A percentile compares a stretch with the other conserved stretches of the same genome.
These are phyloP conservation scores for Tretioscincus oriximinensis DNA, from an alignment of 2,113 vertebrate genomes.

Conservation along the genomic window DNA sequence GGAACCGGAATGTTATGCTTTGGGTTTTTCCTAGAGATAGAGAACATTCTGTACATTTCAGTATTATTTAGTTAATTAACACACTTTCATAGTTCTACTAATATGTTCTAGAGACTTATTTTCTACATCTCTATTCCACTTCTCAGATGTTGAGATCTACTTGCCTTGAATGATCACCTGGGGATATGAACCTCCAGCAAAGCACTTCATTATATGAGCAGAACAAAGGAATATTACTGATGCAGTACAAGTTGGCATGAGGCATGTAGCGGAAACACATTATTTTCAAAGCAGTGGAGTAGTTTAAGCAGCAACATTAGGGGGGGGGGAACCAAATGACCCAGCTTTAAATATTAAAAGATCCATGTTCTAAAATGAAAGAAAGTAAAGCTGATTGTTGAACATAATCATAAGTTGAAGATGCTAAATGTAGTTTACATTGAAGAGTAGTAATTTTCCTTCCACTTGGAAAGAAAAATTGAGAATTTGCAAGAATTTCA, in stretches of 20 bases:
- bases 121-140: slow-evolving; percentile 21
- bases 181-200: slow-evolving; percentile 1
- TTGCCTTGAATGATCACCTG: slow-evolving; percentile 21
- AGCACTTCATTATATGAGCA: slow-evolving; percentile 9
- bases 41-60: slow-evolving; percentile 32
- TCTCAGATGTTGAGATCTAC: not conserved
- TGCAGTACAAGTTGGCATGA: slow-evolving; percentile 1
- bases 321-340: no score
- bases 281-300: slow-evolving; percentile 6
- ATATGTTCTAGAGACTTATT: not conserved
- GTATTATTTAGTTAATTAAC: slow-evolving; percentile 6
- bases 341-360: not conserved
- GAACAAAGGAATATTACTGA: slow-evolving; percentile 1
- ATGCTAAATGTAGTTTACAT: not conserved
- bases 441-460: not conserved
- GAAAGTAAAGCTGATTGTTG: not conserved
- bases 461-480: not conserved
- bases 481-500: not conserved
- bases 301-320: not conserved
- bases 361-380: not conserved
- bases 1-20: slow-evolving; percentile 30
- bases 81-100: not conserved
- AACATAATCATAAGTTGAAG: not conserved
- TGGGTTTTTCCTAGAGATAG: slow-evolving; percentile 11
- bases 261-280: slow-evolving; percentile 10